phyloP scores from a whole-genome alignment of 2,797 vertebrate genomes.

The Gadopsis bispinosus region DNA sequence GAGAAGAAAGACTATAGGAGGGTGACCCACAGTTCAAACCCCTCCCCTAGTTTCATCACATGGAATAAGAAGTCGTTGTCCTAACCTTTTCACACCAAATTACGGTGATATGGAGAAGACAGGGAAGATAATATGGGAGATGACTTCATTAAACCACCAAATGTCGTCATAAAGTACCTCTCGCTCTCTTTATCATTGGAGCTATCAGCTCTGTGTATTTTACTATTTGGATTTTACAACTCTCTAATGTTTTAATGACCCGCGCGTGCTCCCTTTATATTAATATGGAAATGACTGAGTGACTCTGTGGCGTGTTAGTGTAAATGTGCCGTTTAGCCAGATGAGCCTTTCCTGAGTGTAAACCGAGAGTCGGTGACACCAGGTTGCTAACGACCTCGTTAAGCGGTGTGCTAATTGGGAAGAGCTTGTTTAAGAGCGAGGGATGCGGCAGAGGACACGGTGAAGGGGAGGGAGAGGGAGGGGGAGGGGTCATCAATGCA shows the following conservation, averaged over 20 bases:
- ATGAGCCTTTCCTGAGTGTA: conserved; percentile 46
- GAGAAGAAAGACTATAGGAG: neutral
- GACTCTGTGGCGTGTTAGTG: conserved; percentile 11
- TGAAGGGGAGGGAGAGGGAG: neutral
- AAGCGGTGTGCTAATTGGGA: conserved; percentile 69
- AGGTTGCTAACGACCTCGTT: conserved; percentile 79
- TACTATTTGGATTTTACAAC: conserved; percentile 63
- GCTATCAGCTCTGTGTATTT: conserved; percentile 55
- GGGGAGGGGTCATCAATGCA: conserved; percentile 23
- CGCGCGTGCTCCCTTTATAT: conserved; percentile 49
- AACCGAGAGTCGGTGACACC: conserved; percentile 41
- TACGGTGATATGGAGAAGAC: conserved; percentile 12
- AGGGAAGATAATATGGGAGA: conserved; percentile 35
- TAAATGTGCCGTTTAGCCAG: conserved; percentile 66
- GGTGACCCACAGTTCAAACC: conserved; percentile 16
- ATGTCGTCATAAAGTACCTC: conserved; percentile 34
- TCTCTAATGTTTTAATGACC: conserved; percentile 63
- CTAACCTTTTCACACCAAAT: conserved; percentile 37
- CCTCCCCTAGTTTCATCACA: neutral
- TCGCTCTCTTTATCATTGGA: conserved; percentile 4
- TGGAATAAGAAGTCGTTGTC: conserved; percentile 24
- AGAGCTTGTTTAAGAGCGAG: conserved; percentile 65
- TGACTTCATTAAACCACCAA: conserved; percentile 56
- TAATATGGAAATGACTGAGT: conserved; percentile 64
- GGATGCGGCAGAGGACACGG: conserved; percentile 30